Evolutionary conservation across 2,113 vertebrate genomes (phyloP).

Genomic region (Vidua macroura): DNA sequence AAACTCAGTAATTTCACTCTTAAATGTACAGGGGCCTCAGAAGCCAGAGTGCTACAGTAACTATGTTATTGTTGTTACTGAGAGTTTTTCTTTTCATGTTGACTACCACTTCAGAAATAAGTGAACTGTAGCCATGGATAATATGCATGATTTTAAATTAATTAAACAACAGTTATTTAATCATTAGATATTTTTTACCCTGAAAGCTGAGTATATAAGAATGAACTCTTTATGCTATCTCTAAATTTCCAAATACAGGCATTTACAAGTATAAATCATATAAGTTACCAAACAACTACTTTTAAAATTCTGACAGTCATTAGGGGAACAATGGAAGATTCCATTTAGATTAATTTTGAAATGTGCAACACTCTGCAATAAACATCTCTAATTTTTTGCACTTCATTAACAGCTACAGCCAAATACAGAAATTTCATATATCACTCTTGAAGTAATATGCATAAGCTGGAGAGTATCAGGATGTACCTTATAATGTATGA

Average conservation of each 20-base stretch:
- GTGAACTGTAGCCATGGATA: neutral
- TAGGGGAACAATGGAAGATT: neutral
- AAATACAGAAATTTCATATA: neutral
- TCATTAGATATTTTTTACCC: neutral
- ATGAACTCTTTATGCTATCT: neutral
- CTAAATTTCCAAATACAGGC: neutral
- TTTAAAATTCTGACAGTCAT: neutral
- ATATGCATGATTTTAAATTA: neutral
- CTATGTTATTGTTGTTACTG: neutral
- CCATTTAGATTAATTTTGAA: neutral
- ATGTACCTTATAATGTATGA: neutral
- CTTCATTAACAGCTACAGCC: neutral
- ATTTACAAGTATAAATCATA: neutral
- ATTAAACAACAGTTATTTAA: neutral
- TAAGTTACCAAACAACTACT: neutral
- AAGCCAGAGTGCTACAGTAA: neutral
- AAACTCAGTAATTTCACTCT: neutral
- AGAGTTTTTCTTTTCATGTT: neutral
- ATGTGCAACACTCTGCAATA: neutral
- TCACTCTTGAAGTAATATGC: neutral
- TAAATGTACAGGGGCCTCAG: neutral
- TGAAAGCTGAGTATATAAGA: neutral
- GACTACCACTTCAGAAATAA: neutral
- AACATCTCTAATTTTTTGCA: neutral
- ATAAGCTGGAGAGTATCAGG: neutral